Conservation (phyloP, 2,888 invertebrate genomes). For the Chrysina gloriosa region DNA sequence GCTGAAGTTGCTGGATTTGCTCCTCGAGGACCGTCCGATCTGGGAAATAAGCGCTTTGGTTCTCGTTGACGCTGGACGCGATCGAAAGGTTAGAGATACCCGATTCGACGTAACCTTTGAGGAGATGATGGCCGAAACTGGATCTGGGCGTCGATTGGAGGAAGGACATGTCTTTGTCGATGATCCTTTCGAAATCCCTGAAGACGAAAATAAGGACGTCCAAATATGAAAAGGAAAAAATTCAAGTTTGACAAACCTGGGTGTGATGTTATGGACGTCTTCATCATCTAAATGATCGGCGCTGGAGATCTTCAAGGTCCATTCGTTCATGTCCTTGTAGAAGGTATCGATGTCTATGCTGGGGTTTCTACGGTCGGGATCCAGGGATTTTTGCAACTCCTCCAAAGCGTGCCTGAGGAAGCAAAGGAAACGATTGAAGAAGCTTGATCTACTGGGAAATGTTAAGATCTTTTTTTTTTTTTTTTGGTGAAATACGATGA, state of each 20-base stretch:
- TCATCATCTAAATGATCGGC: slow-evolving; percentile 13
- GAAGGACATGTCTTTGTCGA: slow-evolving; percentile 29
- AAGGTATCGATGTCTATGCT: slow-evolving; percentile 38
- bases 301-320: slow-evolving; percentile 40
- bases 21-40: slow-evolving; percentile 37
- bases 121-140: slow-evolving; percentile 36
- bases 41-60: slow-evolving; percentile 13
- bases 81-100: slow-evolving; percentile 31
- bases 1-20: slow-evolving; percentile 36
- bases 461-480: background rate
- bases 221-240: background rate
- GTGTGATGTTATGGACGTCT: slow-evolving; percentile 30
- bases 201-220: background rate
- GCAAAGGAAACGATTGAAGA: background rate
- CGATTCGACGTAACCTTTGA: slow-evolving; percentile 41
- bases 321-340: slow-evolving; percentile 39
- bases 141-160: slow-evolving; percentile 37
- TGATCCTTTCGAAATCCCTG: slow-evolving; percentile 25
- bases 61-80: slow-evolving; percentile 28
- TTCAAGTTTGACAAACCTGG: slow-evolving; percentile 16
- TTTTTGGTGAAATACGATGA: no score
- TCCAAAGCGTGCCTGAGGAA: slow-evolving; percentile 34
- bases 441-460: background rate
- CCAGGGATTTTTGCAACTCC: slow-evolving; percentile 34
- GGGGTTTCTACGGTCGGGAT: slow-evolving; percentile 33